phyloP scores from a whole-genome alignment of 1,140 invertebrate genomes.

The Brachystomella parvula region DNA sequence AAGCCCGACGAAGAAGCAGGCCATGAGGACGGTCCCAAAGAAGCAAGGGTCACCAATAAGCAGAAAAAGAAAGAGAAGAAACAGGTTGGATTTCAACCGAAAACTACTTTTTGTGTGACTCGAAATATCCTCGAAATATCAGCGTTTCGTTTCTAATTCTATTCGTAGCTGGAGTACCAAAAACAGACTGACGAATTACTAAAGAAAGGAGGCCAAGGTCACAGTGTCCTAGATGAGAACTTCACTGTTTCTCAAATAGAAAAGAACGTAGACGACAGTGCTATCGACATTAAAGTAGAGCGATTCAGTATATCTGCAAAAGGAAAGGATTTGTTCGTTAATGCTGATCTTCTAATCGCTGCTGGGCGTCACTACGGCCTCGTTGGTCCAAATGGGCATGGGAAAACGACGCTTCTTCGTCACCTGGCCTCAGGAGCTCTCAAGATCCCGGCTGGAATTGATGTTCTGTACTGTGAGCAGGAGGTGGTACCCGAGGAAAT shows the following conservation, averaged over 20 bases:
- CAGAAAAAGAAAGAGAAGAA: slow-evolving; percentile 93
- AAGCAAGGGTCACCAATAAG: slow-evolving; percentile 81
- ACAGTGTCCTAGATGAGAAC: slow-evolving; percentile 81
- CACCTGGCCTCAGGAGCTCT: slow-evolving; percentile 84
- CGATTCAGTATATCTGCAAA: slow-evolving; percentile 97
- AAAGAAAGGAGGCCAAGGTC: slow-evolving; percentile 77
- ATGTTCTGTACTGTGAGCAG: slow-evolving; percentile 97
- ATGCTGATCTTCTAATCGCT: slow-evolving; percentile 90
- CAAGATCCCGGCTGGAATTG: slow-evolving; percentile 90
- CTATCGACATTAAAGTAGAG: slow-evolving; percentile 96
- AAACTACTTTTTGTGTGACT: background rate
- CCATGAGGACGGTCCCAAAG: slow-evolving; percentile 32
- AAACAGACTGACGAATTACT: slow-evolving; percentile 80
- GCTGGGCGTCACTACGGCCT: slow-evolving; percentile 90
- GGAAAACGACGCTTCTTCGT: slow-evolving; percentile 94
- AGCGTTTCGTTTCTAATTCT: background rate
- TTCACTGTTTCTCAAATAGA: slow-evolving; percentile 94
- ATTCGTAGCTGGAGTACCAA: slow-evolving; percentile 71
- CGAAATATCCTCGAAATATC: background rate
- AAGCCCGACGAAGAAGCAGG: background rate
- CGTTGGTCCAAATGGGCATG: slow-evolving; percentile 98
- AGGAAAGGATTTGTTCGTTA: slow-evolving; percentile 95
- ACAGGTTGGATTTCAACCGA: slow-evolving; percentile 41
- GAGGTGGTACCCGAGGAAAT: slow-evolving; percentile 90
- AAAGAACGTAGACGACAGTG: slow-evolving; percentile 81